Evolutionary conservation across 2,888 invertebrate genomes (phyloP), one percentile per base, ranked within the genome.

Genomic region (Polydrusus cervinus): DNA sequence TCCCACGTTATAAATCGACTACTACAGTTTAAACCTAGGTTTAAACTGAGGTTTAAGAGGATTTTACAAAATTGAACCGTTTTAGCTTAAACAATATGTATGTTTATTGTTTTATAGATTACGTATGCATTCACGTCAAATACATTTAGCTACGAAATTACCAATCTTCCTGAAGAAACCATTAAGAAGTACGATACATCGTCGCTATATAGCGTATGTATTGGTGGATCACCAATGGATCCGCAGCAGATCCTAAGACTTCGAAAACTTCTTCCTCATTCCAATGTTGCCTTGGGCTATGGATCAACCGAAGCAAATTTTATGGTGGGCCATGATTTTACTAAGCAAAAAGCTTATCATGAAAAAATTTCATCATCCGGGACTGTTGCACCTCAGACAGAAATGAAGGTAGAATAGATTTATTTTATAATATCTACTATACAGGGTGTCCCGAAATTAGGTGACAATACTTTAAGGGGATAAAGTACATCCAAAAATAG

Each of bases 301-400:
- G 89, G 88, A 0, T 86, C 88, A 85, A 87, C 86, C 25, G 88
- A 88, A 78, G 55, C 85, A 3, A 81, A 84, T 3, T 5, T 86
- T 0, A 84, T 79, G 11, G 74, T 77, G 7, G 20, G 72, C 14
- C 80, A 78, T 51, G 49, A 77, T 18, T 30, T 57, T 7, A 65
- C 68, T 3, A 66, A 68, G 11, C 51, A 43, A 14, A 45, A 69
- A 11, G 57, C 45, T n/a, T 51, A 43, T 25, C 11, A 34, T 10
- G 69, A 69, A 57, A 69, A 69, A 38, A 10, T 69, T 13, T 69
- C 60, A 10, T 78, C 78, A 25, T 74, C 62, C 38, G 78, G 78
- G 43, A 76, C 62, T 67, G 49, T 57, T 20, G 11, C 51, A 14
- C 14, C 57, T 8, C 72, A 43, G 11, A 16, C 68, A 16, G 40